Evolutionary conservation across 2,888 invertebrate genomes (phyloP), one percentile per base, ranked within the genome.

Genomic region (Melitaea athalia): DNA sequence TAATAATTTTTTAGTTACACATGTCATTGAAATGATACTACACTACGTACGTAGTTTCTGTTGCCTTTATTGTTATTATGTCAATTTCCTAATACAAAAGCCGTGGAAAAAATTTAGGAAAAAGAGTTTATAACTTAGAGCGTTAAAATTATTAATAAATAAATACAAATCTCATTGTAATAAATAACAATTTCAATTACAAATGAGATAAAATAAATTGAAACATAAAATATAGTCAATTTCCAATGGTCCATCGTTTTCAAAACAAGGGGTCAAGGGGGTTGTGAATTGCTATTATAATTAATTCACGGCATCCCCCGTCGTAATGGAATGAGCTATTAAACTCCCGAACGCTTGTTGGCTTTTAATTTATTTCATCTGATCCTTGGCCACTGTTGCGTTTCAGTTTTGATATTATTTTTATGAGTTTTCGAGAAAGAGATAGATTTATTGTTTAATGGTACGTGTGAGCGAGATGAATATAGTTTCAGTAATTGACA

Each of bases 321-420:
- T 66, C 71, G 73, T 74, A 76, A 78, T 76, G 77, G 81, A 79
- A 80, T 77, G 75, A 78, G 76, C 79, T 75, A 81, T 82, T 82
- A 80, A 79, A 77, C 68, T 71, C 74, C 71, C 74, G 72, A 75
- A 73, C 70, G 74, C 72, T 74, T 80, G 82, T 80, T 81, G 76
- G 76, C 80, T 78, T 83, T 82, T 81, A 81, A 83, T 84, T 82
- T 84, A 81, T 79, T 78, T 75, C 75, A 74, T 62, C 71, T 65
- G 72, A 71, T 67, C 71, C 72, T 67, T 65, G 31, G 63, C 61
- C 17, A 64, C 66, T 66, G 52, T 50, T 68, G 53, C 68, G 61
- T 68, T 64, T 57, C 61, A 68, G 63, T 68, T 63, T 43, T 65
- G 60, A 69, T 67, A 66, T 63, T 60, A 66, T 66, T 63, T 63